A percentile compares a stretch with the other conserved stretches of the same genome.
Conservation (phyloP, 2,113 vertebrate genomes). For the Aldabrachelys gigantea region DNA sequence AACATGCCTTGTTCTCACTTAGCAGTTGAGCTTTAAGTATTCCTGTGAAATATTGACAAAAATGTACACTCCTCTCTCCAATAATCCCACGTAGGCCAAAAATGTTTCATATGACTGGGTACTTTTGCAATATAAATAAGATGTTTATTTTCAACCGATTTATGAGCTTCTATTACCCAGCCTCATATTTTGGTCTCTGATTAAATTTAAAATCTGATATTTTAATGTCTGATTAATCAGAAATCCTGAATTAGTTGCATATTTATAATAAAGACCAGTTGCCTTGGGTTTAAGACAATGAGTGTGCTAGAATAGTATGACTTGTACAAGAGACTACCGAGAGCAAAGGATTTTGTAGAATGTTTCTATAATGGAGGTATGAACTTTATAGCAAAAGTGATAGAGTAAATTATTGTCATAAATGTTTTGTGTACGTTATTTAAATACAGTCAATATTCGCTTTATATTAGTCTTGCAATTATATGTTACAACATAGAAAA, state of each 20-base stretch:
- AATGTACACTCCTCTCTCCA: background rate
- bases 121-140: background rate
- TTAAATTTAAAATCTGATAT: background rate
- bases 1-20: background rate
- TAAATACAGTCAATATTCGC: background rate
- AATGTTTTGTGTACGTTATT: background rate
- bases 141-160: background rate
- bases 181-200: background rate
- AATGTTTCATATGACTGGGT: background rate
- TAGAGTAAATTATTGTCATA: background rate
- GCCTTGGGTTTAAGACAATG: background rate
- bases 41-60: background rate
- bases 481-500: background rate
- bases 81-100: background rate
- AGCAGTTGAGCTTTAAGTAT: background rate
- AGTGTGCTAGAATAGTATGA: background rate
- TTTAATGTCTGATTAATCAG: background rate
- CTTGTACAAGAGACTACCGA: background rate
- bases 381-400: background rate
- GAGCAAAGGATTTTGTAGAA: background rate
- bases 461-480: background rate
- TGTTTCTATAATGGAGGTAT: background rate
- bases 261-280: background rate
- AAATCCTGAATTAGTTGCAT: background rate
- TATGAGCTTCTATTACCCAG: background rate